Evolutionary conservation across 2,797 vertebrate species (phyloP).

Genomic region (Dromococcyx pavoninus): DNA sequence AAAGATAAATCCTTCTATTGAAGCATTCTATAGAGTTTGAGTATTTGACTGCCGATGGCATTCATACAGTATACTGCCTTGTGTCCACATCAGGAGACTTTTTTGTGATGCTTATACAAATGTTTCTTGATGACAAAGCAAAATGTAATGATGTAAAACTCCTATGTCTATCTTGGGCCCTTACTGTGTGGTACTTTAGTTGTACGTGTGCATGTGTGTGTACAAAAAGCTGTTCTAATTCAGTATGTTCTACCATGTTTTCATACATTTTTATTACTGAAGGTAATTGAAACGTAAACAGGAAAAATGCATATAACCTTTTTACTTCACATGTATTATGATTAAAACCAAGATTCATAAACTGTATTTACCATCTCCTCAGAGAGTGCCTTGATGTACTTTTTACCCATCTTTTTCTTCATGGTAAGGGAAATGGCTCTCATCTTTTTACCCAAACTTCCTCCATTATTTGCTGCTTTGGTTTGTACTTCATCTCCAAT

Average conservation of each 20-base stretch:
- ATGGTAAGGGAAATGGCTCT: conserved; percentile 84
- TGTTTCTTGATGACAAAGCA: not conserved
- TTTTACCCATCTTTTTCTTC: conserved; percentile 88
- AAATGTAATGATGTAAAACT: not conserved
- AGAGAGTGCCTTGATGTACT: conserved; percentile 79
- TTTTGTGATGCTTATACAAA: not conserved
- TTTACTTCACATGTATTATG: not conserved
- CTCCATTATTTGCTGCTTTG: conserved; percentile 66
- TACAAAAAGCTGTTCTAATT: not conserved
- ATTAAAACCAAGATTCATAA: not conserved
- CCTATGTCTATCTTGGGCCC: not conserved
- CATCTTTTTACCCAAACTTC: conserved; percentile 79
- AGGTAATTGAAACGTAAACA: not conserved
- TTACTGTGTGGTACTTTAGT: not conserved
- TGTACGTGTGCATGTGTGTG: not conserved
- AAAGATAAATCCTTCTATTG: not conserved
- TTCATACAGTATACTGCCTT: not conserved
- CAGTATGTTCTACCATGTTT: not conserved
- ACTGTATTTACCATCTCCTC: conserved; percentile 76
- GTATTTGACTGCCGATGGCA: not conserved
- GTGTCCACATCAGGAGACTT: not conserved
- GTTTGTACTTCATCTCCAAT: conserved; percentile 56
- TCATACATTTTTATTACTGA: not conserved
- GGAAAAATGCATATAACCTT: not conserved
- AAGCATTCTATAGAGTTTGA: not conserved